Evolutionary conservation across 2,797 vertebrate genomes (phyloP).

Genomic region (Garrulus glandarius): DNA sequence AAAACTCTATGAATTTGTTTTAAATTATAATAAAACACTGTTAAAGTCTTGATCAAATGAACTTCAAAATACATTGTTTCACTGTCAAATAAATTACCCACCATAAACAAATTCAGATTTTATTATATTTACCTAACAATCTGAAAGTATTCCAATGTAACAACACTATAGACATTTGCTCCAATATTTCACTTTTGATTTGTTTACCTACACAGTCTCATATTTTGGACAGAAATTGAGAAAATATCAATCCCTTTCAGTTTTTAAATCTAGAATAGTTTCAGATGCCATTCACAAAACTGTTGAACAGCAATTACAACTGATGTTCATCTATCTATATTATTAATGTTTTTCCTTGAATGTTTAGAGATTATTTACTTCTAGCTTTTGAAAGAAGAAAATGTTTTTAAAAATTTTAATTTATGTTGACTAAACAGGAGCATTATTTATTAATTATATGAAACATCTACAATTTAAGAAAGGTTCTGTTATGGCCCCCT

Average conservation of each 20-base stretch:
- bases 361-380: not conserved
- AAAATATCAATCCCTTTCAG: not conserved
- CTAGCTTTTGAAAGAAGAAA: not conserved
- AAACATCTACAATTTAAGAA: not conserved
- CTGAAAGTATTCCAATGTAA: not conserved
- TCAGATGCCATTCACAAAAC: not conserved
- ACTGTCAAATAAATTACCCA: not conserved
- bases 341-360: not conserved
- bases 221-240: not conserved
- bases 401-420: not conserved
- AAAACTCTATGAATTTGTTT: accelerated
- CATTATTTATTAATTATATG: not conserved
- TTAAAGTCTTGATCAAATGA: not conserved
- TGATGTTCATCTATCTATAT: not conserved
- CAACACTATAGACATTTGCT: accelerated
- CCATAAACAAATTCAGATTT: not conserved
- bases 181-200: not conserved
- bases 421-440: not conserved
- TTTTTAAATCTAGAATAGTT: not conserved
- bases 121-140: not conserved
- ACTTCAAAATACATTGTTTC: not conserved
- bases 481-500: not conserved
- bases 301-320: not conserved
- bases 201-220: not conserved
- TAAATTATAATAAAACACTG: not conserved